Conservation (phyloP, 1,140 invertebrate species). For the Drosophila navojoa region DNA sequence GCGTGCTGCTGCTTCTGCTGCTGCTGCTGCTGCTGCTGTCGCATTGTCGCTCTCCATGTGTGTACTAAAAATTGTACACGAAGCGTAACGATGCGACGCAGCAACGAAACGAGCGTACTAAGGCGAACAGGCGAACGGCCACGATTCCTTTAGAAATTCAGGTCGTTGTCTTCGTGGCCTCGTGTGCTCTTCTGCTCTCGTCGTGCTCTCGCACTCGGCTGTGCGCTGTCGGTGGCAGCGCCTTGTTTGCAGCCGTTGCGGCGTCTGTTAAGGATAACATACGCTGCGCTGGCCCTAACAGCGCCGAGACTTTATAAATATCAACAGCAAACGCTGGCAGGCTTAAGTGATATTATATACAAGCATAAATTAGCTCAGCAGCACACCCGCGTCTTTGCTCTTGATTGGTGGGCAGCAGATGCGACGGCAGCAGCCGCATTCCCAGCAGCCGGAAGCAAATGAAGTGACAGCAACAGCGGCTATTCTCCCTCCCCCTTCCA, state of each 20-base stretch:
- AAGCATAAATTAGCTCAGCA: conserved; percentile 50
- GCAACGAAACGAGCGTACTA: neutral
- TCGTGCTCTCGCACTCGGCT: conserved; percentile 13
- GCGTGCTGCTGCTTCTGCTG: conserved; percentile 22
- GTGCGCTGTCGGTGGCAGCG: neutral
- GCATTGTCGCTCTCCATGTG: conserved; percentile 36
- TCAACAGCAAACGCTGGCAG: conserved; percentile 19
- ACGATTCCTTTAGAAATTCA: conserved; percentile 37
- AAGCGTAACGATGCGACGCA: conserved; percentile 22
- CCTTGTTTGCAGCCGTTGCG: conserved; percentile 8
- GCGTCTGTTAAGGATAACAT: conserved; percentile 48
- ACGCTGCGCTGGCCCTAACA: conserved; percentile 13
- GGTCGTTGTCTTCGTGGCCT: conserved; percentile 52
- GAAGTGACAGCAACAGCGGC: conserved; percentile 35
- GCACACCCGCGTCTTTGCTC: conserved; percentile 33
- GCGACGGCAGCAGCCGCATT: conserved; percentile 11
- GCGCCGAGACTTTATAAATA: conserved; percentile 23
- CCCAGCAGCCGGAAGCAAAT: conserved; percentile 13
- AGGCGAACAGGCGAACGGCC: neutral
- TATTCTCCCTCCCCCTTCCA: neutral
- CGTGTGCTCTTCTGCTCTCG: conserved; percentile 13
- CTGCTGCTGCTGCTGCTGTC: conserved; percentile 18
- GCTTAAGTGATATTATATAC: conserved; percentile 56
- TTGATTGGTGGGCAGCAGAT: conserved; percentile 78
- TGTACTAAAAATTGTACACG: conserved; percentile 43